Percentiles rank a stretch among this genome's conserved stretches.
These are phyloP conservation scores for Chrysemys picta DNA, from an alignment of 2,113 vertebrate species.

Conservation along the genomic window DNA sequence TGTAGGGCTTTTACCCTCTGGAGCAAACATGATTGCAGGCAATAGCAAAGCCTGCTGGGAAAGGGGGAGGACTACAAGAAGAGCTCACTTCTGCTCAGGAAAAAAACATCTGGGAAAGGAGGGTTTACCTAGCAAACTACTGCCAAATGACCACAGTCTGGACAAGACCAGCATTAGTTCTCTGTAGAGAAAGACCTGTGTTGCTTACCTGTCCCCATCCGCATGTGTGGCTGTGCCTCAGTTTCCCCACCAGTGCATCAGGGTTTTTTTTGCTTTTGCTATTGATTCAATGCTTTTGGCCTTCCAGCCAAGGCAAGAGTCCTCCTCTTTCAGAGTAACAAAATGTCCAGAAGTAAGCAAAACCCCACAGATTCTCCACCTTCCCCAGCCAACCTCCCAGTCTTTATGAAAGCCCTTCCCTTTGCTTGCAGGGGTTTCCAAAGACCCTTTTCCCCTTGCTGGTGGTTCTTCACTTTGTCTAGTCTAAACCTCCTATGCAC, in stretches of 20 bases:
- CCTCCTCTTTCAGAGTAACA: background rate
- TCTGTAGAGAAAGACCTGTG: background rate
- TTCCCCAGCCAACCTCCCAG: no score
- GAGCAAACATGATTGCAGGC: background rate
- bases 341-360: background rate
- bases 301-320: background rate
- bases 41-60: background rate
- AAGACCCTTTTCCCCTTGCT: rapidly evolving
- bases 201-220: slow-evolving; percentile 25
- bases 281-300: background rate
- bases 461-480: background rate
- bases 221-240: slow-evolving; percentile 8
- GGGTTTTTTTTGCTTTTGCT: background rate
- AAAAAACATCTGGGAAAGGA: background rate
- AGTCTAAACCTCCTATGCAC: background rate
- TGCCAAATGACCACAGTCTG: background rate
- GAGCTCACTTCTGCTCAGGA: background rate
- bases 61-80: slow-evolving; percentile 46
- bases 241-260: background rate
- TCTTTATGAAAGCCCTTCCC: background rate
- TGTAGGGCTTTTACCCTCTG: slow-evolving; percentile 51
- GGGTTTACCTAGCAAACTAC: background rate
- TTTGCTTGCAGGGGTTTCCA: rapidly evolving
- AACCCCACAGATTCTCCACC: background rate
- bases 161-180: background rate